Evolutionary conservation across 53 echinoderm and acorn worm species (phyloP), one percentile per base, ranked within the genome.

Genomic region (Stichopus horrens): DNA sequence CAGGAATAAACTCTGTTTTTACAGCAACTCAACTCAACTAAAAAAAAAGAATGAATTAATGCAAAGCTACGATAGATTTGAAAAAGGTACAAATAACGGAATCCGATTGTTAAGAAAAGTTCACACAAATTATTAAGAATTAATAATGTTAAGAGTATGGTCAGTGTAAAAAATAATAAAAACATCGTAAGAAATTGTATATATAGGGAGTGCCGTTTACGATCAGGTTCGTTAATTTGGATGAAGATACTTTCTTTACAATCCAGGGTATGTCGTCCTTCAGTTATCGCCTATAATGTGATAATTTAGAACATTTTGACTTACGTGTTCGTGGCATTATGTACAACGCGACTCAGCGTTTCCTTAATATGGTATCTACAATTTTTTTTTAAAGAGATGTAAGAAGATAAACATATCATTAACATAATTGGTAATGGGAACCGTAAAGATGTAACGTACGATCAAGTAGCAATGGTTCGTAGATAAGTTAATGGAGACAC

Each of bases 111-210:
- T 7, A 71, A 71, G 5, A 16, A 71, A 10, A 68, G 18, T 37
- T 37, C 37, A 37, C 37, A 37, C 37, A 37, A 37, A 37, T 37
- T 37, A 37, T 37, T 37, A 37, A 37, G 37, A 37, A 37, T 37
- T 37, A 37, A 37, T 67, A 6, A 68, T 68, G n/a, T 59, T 11
- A 71, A 71, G 21, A 0, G 2, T 5, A 71, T 71, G 20, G 19
- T 71, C 71, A 18, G 71, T 71, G 71, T 71, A 18, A 16, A 71
- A 18, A 37, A 37, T 37, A 37, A 71, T 71, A 71, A 71, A 71
- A 71, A 71, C 71, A 21, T 71, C 19, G 71, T 71, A 71, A 71
- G 63, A 71, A 71, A 71, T 71, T n/a, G 18, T 71, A 59, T 59
- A 20, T 71, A 16, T 71, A 7, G 14, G 71, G 7, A 71, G n/a